Evolutionary conservation across 2,797 vertebrate species (phyloP), one percentile per base, ranked within the genome.

Genomic region (Sebastes hopkinsi): DNA sequence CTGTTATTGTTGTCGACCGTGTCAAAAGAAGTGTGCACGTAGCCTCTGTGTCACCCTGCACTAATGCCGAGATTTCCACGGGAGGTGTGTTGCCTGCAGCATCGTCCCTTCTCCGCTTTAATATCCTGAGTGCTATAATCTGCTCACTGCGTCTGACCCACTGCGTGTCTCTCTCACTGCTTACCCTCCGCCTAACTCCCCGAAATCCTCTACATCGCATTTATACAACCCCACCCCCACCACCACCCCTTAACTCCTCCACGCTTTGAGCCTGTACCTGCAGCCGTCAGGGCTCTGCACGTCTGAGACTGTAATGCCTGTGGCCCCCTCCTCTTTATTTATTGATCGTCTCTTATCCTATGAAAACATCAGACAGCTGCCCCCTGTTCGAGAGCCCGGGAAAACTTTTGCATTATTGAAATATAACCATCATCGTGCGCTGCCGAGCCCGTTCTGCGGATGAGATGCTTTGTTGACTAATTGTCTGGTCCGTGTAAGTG

Each of bases 111-210:
- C 77, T 79, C 86, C 77, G 58, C 92, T 93, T 94, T 94, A 93
- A 93, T 94, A 94, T 93, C 92, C 92, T 91, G 91, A 95, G 93
- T 93, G 92, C 92, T 92, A 77, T 94, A 94, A 94, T 94, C 92
- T 94, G 91, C 86, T 92, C 89, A 79, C 86, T 78, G 55, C 6
- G 79, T 91, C 86, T 92, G 93, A 93, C 90, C 92, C 82, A 22
- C 64, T 71, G 73, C 61, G 42, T 89, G 88, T 88, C 90, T 84
- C 77, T 87, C 82, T 83, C 80, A 46, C 86, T 52, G 77, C 84
- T 82, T 66, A 77, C 82, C 71, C 87, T 64, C 74, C 69, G 77
- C 72, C 67, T 72, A 81, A 82, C 89, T 80, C 87, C 79, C 83
- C 75, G 32, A 91, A 93, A 92, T 91, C 90, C 90, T 77, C 92